phyloP scores from a whole-genome alignment of 2,113 vertebrate genomes.

The Eurypyga helias region DNA sequence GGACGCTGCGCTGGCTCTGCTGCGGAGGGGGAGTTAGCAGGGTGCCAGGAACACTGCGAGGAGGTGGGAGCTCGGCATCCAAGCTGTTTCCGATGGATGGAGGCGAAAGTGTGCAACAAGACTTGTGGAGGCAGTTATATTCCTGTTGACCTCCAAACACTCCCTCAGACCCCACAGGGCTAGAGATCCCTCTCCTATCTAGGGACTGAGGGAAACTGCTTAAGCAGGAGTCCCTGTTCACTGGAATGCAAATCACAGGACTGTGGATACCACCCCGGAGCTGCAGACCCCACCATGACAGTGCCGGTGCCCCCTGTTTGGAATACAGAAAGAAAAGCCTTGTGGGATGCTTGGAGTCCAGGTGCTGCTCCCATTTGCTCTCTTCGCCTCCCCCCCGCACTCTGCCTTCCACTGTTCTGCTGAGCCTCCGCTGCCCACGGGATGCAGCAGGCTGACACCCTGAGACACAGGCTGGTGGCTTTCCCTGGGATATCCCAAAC shows the following conservation, averaged over 20 bases:
- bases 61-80: accelerated
- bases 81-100: accelerated
- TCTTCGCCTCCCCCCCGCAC: accelerated
- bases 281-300: not conserved
- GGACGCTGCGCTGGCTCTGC: accelerated
- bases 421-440: accelerated
- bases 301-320: not conserved
- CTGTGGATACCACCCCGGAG: not conserved
- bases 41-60: not conserved
- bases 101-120: not conserved
- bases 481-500: not conserved
- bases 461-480: accelerated
- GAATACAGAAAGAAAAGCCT: not conserved
- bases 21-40: accelerated
- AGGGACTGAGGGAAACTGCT: not conserved
- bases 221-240: not conserved
- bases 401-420: not conserved
- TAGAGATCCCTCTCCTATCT: not conserved
- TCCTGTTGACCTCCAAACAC: not conserved
- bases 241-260: accelerated
- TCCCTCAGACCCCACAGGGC: no score
- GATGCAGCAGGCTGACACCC: not conserved
- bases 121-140: accelerated
- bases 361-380: not conserved
- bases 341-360: accelerated